Percentiles rank a stretch among this genome's conserved stretches.
Conservation (phyloP, 1,140 invertebrate genomes). For the Paralvinella palmiformis region DNA sequence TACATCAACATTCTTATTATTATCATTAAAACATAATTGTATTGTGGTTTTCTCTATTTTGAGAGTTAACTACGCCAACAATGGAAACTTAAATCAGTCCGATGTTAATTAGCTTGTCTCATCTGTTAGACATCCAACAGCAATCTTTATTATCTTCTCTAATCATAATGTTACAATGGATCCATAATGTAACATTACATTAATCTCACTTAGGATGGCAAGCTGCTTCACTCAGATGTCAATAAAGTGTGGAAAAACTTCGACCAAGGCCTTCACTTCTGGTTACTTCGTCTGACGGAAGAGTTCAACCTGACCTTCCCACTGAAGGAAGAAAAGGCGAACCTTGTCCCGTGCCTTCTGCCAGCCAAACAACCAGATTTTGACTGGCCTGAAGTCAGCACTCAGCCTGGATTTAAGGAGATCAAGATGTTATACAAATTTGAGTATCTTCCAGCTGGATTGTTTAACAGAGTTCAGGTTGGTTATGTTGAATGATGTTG, state of each 20-base stretch:
- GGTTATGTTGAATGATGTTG: slow-evolving; percentile 9
- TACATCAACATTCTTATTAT: no score
- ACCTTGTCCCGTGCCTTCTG: slow-evolving; percentile 46
- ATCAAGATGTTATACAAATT: slow-evolving; percentile 42
- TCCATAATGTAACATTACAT: no score
- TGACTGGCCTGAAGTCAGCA: slow-evolving; percentile 31
- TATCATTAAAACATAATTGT: no score
- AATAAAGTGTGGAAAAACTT: slow-evolving; percentile 40
- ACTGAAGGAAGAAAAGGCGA: slow-evolving; percentile 32
- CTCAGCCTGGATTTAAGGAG: slow-evolving; percentile 26
- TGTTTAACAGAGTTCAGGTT: slow-evolving; percentile 50
- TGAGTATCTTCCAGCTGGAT: slow-evolving; percentile 42
- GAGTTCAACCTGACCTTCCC: slow-evolving; percentile 49
- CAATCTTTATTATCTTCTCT: no score
- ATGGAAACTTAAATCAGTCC: no score
- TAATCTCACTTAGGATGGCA: no score
- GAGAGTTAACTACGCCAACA: no score
- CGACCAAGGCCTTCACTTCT: slow-evolving; percentile 34
- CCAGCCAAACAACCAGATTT: slow-evolving; percentile 30
- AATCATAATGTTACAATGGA: no score
- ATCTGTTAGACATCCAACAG: no score
- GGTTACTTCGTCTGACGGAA: slow-evolving; percentile 46
- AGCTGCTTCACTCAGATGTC: slow-evolving; percentile 37
- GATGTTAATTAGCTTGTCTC: no score
- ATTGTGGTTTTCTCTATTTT: no score